Base-by-base conservation (phyloP, 1,140 invertebrate genomes). In the Phymorhynchus buccinoides region DNA sequence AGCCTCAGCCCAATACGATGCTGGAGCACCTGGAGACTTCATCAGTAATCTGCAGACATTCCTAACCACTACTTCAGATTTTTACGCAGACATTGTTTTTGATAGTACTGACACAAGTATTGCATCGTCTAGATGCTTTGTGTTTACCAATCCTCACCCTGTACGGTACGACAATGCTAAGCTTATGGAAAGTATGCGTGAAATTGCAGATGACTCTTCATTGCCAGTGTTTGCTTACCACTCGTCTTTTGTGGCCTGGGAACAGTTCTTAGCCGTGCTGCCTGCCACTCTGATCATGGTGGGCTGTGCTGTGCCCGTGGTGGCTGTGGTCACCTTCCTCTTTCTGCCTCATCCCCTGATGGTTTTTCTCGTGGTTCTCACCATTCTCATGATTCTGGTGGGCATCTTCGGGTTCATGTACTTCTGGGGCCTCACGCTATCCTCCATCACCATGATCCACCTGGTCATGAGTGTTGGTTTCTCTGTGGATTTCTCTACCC, bases 401-500 rank as follows among this genome's bases (percentile, higher is more conserved):
- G 98, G 98, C 27, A 97, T 99, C 0, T 96, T 98, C 3, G 98
- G 98, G 0, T 99, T 99, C 93, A 98, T 99, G 97, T 96, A 97
- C 0, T 94, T 99, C 0, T 99, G 98, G 98, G 96, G 96, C 87
- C 97, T 99, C 0, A 98, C 97, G 90, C 94, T 99, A 52, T 98
- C 99, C 92, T 98, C 98, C 6, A 98, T 99, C 89, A 99, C 98
- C 0, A 99, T 99, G 98, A 99, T 99, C 62, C 99, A 99, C 90
- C 94, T 99, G 1, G 99, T 99, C 71, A 99, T 99, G 98, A 98
- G 98, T 90, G 98, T 99, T 42, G 98, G 98, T 62, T 99, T 99
- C 93, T 98, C 97, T 3, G 97, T 99, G 0, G 98, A 99, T 96
- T 99, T 98, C 92, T 98, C 97, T 0, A 98, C 98, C 6, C 98